Base-by-base conservation (phyloP, 2,888 invertebrate species). In the Tachina fera region DNA sequence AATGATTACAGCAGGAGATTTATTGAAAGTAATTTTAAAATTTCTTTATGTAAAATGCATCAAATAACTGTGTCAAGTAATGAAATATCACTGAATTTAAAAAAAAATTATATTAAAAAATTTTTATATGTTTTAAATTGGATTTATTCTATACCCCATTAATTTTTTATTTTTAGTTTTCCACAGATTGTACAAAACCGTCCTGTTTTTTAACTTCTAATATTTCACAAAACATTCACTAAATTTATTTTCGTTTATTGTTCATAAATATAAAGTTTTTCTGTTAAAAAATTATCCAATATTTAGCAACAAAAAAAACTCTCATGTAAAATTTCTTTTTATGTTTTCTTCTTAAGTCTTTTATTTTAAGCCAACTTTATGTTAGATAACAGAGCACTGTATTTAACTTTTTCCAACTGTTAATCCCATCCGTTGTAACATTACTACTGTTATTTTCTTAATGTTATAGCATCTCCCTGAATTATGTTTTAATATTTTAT, bases 1-100 rank as follows among this genome's bases (percentile, higher is more conserved):
- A 56, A 43, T 56, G 58, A 51, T 75, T 56, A 19, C 22, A 56
- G 71, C 58, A n/a, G 43, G 61, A 71, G 61, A 79, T 78, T 78
- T 78, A 71, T 78, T 51, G 41, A 8, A 16, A 14, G 43, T 51
- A 53, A 58, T 71, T 71, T 70, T 10, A 61, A 60, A 49, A 58
- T 77, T 58, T 60, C 6, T 31, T 10, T 43, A 63, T 22, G 41
- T 43, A 43, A 9, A 53, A 13, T 10, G 13, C 3, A 47, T 45
- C n/a, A 47, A n/a, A 60, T 72, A 75, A 63, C 63, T 53, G 74
- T 75, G 74, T 63, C 63, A 75, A n/a, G 9, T 22, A 47, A 13
- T 31, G 0, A 47, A 9, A 47, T 47, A n/a, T 9, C 3, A 14
- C 41, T 22, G 13, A n/a, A 14, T 0, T 9, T 14, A 3, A 58